Conservation (phyloP, 2,797 vertebrate species). For the Synaphobranchus kaupii region DNA sequence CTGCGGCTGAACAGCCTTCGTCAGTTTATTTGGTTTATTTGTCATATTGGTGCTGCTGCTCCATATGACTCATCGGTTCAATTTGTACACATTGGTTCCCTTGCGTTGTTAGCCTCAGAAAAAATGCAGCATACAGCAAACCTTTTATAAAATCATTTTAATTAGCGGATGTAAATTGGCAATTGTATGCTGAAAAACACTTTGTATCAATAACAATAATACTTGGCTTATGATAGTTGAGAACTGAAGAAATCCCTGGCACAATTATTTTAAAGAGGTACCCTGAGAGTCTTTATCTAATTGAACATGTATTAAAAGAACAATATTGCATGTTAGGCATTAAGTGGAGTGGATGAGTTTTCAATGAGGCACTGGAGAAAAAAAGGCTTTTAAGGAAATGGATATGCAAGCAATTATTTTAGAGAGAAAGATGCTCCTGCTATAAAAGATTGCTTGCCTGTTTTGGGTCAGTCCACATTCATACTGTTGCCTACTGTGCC, state of each 20-base stretch:
- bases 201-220: neutral
- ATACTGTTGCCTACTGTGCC: neutral
- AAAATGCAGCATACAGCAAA: neutral
- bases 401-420: constrained; percentile 9
- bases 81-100: neutral
- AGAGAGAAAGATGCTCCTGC: neutral
- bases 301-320: constrained; percentile 18
- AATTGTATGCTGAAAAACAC: neutral
- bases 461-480: neutral
- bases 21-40: neutral
- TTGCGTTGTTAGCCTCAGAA: neutral
- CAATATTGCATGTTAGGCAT: neutral
- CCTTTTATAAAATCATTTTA: neutral
- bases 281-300: neutral
- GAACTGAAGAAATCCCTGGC: neutral
- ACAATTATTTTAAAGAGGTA: neutral
- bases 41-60: neutral
- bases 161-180: neutral
- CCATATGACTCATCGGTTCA: neutral
- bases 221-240: neutral
- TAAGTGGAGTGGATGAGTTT: neutral
- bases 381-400: constrained; percentile 24
- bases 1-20: too few relatives aligned
- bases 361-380: neutral
- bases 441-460: neutral